Conservation (phyloP, 2,888 invertebrate genomes). For the Sminthurinus aureus region DNA sequence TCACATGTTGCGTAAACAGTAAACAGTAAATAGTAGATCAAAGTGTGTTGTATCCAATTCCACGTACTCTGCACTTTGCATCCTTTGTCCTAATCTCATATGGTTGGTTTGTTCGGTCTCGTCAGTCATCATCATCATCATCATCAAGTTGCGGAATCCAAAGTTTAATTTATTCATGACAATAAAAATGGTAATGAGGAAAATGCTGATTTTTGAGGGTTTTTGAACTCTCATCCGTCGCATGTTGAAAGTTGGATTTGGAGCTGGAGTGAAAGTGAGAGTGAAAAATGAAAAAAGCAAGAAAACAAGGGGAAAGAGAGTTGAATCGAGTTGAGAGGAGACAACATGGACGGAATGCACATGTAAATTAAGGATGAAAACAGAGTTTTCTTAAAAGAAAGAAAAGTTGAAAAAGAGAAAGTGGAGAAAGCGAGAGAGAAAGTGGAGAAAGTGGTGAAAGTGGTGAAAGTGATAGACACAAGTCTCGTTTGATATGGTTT, state of each 20-base stretch:
- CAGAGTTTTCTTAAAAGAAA: not conserved
- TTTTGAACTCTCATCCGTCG: not conserved
- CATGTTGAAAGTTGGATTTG: not conserved
- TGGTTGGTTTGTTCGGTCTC: no score
- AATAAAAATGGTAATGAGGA: not conserved
- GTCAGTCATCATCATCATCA: no score
- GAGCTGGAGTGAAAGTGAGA: not conserved
- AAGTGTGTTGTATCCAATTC: no score
- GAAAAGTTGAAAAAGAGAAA: not conserved
- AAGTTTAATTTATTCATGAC: not conserved
- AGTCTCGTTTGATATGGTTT: no score
- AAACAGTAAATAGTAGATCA: no score
- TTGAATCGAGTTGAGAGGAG: no score
- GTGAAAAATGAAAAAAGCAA: not conserved
- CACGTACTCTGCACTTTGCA: no score
- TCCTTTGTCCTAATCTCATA: no score
- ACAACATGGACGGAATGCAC: not conserved
- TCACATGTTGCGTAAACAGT: no score
- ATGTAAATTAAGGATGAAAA: not conserved
- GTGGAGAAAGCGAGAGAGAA: not conserved
- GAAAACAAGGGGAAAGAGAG: not conserved
- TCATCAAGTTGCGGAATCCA: no score
- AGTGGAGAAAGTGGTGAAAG: not conserved
- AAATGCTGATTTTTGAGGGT: not conserved
- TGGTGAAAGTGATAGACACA: not conserved